phyloP scores from a whole-genome alignment of 2,113 vertebrate genomes.

The Hydropotes inermis region DNA sequence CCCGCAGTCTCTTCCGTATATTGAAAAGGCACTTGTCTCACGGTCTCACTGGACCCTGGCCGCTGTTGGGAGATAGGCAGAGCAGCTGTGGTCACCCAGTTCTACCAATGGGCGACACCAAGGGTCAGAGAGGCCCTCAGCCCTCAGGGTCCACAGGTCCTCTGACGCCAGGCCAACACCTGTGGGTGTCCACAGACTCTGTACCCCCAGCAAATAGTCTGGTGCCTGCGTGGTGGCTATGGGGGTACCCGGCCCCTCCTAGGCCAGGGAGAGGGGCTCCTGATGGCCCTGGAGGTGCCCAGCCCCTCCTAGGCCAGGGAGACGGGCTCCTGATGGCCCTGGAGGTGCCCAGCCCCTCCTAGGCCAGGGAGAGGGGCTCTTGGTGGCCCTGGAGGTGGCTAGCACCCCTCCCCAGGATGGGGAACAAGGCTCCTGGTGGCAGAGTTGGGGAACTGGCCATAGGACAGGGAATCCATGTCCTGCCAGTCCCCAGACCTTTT shows the following conservation, averaged over 20 bases:
- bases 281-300: too few relatives aligned
- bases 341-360: background rate
- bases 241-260: background rate
- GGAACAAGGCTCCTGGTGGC: background rate
- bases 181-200: background rate
- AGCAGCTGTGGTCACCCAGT: background rate
- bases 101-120: background rate
- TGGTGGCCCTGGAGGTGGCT: background rate
- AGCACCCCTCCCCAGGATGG: background rate
- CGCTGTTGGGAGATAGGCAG: background rate
- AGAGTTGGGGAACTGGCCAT: background rate
- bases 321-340: background rate
- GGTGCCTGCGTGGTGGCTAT: background rate
- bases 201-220: background rate
- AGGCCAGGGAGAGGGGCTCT: background rate
- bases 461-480: background rate
- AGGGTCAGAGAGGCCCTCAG: background rate
- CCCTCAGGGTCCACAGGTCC: background rate
- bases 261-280: background rate
- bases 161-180: background rate
- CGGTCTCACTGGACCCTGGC: background rate
- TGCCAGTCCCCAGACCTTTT: background rate
- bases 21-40: background rate
- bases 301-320: background rate
- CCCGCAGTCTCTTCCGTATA: fast-evolving